Percentiles rank a stretch among this genome's conserved stretches.
These are phyloP conservation scores for Ardeotis arabs DNA, from an alignment of 2,113 vertebrate genomes.

Conservation along the genomic window DNA sequence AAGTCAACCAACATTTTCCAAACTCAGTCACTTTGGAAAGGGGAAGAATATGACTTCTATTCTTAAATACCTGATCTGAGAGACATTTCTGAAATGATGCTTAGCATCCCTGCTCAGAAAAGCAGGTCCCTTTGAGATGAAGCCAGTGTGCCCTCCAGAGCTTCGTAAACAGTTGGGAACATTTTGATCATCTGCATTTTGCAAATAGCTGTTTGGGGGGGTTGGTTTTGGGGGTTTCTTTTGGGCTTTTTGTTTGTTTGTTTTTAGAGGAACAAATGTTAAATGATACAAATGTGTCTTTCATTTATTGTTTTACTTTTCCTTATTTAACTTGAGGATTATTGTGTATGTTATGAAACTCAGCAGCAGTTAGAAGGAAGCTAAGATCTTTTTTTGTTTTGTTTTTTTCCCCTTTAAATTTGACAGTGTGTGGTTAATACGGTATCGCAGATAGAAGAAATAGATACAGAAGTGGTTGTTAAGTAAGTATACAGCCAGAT, in stretches of 20 bases:
- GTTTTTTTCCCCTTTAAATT: slow-evolving; percentile 30
- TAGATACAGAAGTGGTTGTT: slow-evolving; percentile 86
- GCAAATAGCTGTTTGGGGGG: background rate
- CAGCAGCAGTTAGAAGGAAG: slow-evolving; percentile 33
- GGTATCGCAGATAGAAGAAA: slow-evolving; percentile 89
- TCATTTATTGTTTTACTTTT: background rate
- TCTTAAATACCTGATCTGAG: background rate
- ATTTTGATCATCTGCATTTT: background rate
- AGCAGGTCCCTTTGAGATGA: background rate
- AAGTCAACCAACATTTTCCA: background rate
- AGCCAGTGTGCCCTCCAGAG: background rate
- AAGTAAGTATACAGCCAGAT: slow-evolving; percentile 85
- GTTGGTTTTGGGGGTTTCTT: background rate
- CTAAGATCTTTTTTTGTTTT: slow-evolving; percentile 52
- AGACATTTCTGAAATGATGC: background rate
- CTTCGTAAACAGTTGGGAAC: background rate
- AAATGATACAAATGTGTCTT: background rate
- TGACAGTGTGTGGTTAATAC: slow-evolving; percentile 88
- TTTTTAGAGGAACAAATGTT: background rate
- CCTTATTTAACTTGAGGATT: background rate
- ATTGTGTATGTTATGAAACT: background rate
- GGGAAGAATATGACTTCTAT: background rate
- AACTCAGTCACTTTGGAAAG: background rate
- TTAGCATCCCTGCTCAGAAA: background rate
- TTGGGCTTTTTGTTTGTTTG: background rate